Evolutionary conservation across 2,797 vertebrate species (phyloP).

Genomic region (Picus viridis): DNA sequence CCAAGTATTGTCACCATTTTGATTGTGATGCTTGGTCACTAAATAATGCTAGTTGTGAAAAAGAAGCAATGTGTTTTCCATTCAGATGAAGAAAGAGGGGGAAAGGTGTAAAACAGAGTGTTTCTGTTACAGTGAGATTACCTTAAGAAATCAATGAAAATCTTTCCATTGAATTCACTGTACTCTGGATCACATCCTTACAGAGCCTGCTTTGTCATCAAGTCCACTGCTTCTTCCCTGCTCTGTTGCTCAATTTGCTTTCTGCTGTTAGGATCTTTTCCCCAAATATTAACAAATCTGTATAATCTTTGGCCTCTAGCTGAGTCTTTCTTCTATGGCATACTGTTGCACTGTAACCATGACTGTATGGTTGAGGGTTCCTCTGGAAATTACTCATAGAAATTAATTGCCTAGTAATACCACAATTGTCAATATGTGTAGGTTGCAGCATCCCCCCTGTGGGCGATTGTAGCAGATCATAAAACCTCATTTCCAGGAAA

Average conservation of each 20-base stretch:
- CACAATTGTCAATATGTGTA: constrained; percentile 67
- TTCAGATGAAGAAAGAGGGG: neutral
- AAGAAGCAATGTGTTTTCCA: neutral
- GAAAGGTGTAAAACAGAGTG: neutral
- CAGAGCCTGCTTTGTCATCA: constrained; percentile 7
- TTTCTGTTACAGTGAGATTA: neutral
- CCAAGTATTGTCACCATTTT: neutral
- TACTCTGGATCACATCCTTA: neutral
- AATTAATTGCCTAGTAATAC: constrained; percentile 71
- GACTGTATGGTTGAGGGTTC: constrained; percentile 34
- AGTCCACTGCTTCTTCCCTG: constrained; percentile 4
- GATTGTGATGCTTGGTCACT: neutral
- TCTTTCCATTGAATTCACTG: neutral
- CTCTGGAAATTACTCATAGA: constrained; percentile 70
- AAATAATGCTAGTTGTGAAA: neutral
- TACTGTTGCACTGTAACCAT: constrained; percentile 14
- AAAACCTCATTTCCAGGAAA: constrained; percentile 75
- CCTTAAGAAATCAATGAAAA: constrained; percentile 16
- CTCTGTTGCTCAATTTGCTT: constrained; percentile 52
- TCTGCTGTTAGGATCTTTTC: constrained; percentile 26
- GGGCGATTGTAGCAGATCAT: constrained; percentile 67
- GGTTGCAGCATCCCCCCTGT: constrained; percentile 63
- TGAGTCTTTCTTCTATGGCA: constrained; percentile 32
- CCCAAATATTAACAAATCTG: constrained; percentile 61
- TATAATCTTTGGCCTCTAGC: constrained; percentile 33